A percentile compares a stretch with the other conserved stretches of the same genome.
Conservation (phyloP, 2,797 vertebrate species). For the Buphagus erythrorhynchus region DNA sequence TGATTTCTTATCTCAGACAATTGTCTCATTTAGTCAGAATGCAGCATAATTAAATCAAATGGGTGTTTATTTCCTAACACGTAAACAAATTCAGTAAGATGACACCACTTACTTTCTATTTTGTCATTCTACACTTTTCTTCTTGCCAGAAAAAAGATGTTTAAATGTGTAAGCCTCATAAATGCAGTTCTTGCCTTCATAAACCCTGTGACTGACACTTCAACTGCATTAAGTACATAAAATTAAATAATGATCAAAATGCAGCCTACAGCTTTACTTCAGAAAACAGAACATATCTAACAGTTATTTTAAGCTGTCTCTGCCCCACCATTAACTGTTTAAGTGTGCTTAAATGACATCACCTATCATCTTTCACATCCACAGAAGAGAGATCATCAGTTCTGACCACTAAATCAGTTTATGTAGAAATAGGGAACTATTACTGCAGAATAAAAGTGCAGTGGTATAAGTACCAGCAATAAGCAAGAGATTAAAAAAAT, state of each 20-base stretch:
- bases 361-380: not conserved
- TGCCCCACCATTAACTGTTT: not conserved
- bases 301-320: not conserved
- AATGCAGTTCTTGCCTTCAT: not conserved
- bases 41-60: not conserved
- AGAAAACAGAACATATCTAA: not conserved
- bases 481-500: not conserved
- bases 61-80: not conserved
- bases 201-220: not conserved
- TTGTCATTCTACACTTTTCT: not conserved
- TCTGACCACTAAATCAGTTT: not conserved
- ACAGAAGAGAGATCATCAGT: not conserved
- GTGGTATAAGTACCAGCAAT: not conserved
- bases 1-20: not conserved
- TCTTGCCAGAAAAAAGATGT: not conserved
- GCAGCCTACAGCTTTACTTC: not conserved
- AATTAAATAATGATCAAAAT: slow-evolving; percentile 1
- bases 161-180: not conserved
- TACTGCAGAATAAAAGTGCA: not conserved
- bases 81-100: not conserved
- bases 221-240: not conserved
- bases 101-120: not conserved
- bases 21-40: not conserved
- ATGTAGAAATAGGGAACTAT: not conserved
- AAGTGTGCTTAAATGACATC: not conserved